A percentile compares a stretch with the other conserved stretches of the same genome.
These are phyloP conservation scores for Caenorhabditis latens DNA, from an alignment of 1,140 invertebrate genomes.

Conservation along the genomic window DNA sequence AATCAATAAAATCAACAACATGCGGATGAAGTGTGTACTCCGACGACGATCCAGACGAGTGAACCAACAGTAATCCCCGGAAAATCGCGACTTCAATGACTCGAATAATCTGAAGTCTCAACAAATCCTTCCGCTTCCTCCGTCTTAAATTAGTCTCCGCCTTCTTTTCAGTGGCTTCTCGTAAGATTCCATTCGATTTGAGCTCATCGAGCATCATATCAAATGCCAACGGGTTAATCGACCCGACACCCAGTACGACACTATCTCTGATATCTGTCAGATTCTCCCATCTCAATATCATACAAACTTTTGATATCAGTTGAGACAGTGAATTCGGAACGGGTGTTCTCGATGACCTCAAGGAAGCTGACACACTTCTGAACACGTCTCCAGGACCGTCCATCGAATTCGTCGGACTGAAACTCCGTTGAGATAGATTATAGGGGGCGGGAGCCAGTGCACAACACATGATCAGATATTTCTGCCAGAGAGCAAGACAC, in stretches of 20 bases:
- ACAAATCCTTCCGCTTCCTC: slow-evolving; percentile 86
- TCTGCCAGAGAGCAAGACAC: slow-evolving; percentile 76
- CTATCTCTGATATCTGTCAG: slow-evolving; percentile 91
- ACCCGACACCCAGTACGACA: slow-evolving; percentile 84
- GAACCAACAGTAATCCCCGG: slow-evolving; percentile 32
- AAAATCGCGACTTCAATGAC: slow-evolving; percentile 69
- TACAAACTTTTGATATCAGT: slow-evolving; percentile 67
- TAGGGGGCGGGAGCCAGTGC: slow-evolving; percentile 71
- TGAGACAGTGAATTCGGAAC: slow-evolving; percentile 57
- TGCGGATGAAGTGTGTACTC: slow-evolving; percentile 49
- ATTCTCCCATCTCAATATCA: slow-evolving; percentile 83
- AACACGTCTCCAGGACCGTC: slow-evolving; percentile 63
- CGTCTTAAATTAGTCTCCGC: slow-evolving; percentile 91
- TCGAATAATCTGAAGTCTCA: slow-evolving; percentile 85
- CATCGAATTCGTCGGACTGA: slow-evolving; percentile 64
- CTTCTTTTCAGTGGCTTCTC: slow-evolving; percentile 96
- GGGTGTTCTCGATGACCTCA: slow-evolving; percentile 26
- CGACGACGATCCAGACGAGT: slow-evolving; percentile 16
- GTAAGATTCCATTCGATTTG: slow-evolving; percentile 84
- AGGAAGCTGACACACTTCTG: slow-evolving; percentile 66
- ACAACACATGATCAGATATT: slow-evolving; percentile 75
- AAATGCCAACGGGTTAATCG: slow-evolving; percentile 56
- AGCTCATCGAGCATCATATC: slow-evolving; percentile 95
- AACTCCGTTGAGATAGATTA: slow-evolving; percentile 68
- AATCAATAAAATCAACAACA: slow-evolving; percentile 93